phyloP scores from a whole-genome alignment of 2,888 invertebrate species.

The Flabesymbios commensalis region DNA sequence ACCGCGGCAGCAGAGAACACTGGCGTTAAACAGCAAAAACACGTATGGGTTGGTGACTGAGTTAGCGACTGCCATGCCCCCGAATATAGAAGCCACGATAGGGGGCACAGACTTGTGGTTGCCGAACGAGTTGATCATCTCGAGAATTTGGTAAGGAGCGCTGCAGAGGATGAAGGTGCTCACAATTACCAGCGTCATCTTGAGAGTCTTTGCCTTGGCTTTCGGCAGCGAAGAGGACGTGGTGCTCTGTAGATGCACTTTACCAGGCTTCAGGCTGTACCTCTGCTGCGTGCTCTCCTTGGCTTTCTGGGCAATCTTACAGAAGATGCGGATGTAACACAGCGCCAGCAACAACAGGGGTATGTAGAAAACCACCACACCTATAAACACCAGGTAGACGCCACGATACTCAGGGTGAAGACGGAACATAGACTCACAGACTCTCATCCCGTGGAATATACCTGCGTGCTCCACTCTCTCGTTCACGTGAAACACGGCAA shows the following conservation, averaged over 20 bases:
- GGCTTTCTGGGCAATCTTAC: conserved; percentile 55
- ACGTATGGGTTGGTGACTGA: conserved; percentile 58
- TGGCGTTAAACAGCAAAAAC: conserved; percentile 53
- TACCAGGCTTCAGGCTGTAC: conserved; percentile 28
- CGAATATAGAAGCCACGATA: conserved; percentile 46
- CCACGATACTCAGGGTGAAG: conserved; percentile 46
- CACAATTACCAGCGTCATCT: conserved; percentile 61
- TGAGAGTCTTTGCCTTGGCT: conserved; percentile 60
- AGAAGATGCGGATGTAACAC: conserved; percentile 56
- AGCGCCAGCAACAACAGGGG: conserved; percentile 52
- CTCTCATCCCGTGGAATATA: conserved; percentile 34
- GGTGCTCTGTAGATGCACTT: conserved; percentile 53
- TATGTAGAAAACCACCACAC: conserved; percentile 51
- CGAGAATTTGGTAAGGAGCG: conserved; percentile 56
- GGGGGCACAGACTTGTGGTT: conserved; percentile 40
- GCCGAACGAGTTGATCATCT: conserved; percentile 57
- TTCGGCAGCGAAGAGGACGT: conserved; percentile 53
- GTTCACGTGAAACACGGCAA: conserved; percentile 47
- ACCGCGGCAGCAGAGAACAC: neutral
- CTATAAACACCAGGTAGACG: conserved; percentile 47
- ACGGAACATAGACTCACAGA: conserved; percentile 55
- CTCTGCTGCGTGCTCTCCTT: conserved; percentile 41
- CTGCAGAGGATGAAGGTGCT: conserved; percentile 55
- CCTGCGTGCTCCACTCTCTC: conserved; percentile 26
- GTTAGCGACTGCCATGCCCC: conserved; percentile 56